phyloP scores from a whole-genome alignment of 2,797 vertebrate species.

The Sebastes iracundus region DNA sequence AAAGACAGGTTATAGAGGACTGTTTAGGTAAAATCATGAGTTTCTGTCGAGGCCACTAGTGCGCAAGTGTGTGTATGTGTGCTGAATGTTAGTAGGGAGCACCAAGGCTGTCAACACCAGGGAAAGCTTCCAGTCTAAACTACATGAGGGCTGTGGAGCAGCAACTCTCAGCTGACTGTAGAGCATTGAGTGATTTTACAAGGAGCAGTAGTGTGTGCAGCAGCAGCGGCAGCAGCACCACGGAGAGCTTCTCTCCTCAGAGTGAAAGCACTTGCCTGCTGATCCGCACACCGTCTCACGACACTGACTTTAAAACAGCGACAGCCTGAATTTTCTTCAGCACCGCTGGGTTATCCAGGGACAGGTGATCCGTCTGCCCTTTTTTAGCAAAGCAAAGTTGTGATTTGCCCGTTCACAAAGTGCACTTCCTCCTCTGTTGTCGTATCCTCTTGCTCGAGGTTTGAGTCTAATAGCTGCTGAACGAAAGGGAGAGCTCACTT shows the following conservation, averaged over 20 bases:
- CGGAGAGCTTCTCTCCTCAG: constrained; percentile 54
- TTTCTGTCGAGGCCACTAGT: background rate
- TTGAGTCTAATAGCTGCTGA: background rate
- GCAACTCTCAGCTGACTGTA: constrained; percentile 44
- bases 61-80: background rate
- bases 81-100: constrained; percentile 27
- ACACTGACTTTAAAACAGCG: constrained; percentile 36
- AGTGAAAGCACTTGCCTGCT: constrained; percentile 24
- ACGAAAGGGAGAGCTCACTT: background rate
- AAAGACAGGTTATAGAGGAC: background rate
- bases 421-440: background rate
- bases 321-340: background rate
- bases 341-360: background rate
- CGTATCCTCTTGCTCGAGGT: background rate
- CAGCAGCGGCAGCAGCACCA: constrained; percentile 18
- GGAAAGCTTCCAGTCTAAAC: constrained; percentile 38
- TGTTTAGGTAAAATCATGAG: constrained; percentile 25
- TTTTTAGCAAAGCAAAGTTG: background rate
- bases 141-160: constrained; percentile 46
- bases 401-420: background rate
- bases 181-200: constrained; percentile 54
- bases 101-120: constrained; percentile 25
- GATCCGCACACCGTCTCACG: constrained; percentile 46
- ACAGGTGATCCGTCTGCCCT: background rate
- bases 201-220: constrained; percentile 54